Evolutionary conservation across 1,140 invertebrate species (phyloP), one percentile per base, ranked within the genome.

Genomic region (Drosophila kurseongensis): DNA sequence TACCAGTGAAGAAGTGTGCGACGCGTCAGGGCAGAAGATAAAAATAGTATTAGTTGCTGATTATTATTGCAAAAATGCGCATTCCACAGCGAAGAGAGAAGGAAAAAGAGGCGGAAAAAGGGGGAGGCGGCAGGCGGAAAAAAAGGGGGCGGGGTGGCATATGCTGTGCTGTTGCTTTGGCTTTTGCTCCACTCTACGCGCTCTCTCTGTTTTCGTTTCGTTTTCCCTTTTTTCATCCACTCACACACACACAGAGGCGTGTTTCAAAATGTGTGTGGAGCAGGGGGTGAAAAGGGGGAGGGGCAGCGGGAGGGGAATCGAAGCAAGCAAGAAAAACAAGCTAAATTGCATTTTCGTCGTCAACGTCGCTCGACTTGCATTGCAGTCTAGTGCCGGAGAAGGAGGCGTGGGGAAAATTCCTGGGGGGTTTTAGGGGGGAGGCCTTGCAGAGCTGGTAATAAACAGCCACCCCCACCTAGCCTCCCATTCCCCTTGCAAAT

Each of bases 1-100:
- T 9, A 12, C 54, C 45, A 13, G 42, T 35, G n/a, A 27, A 60
- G 29, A 75, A 57, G 63, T 62, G 57, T 61, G 40, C 75, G 57
- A 78, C 73, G 59, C 68, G 66, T 71, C 66, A 71, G 79, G 83
- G 79, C 85, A 85, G 63, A 68, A 89, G 89, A 90, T 90, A 90
- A 88, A 90, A 90, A 90, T 90, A 90, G 88, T 89, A 91, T 91
- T 91, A 76, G 82, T 91, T 84, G 79, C 88, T 90, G 88, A 91
- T 90, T 91, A 90, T 90, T 90, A 90, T 90, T 90, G 83, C 88
- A 90, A 91, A 90, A 91, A 88, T 90, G 79, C 81, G 88, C 88
- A 90, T 90, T 90, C 85, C 85, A 71, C 75, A 84, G 78, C 48
- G 18, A 10, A 44, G 27, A 13, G 54, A 47, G 32, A 38, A 18